These are phyloP conservation scores for Brassicogethes aeneus DNA, from an alignment of 2,888 invertebrate genomes.

Conservation along the genomic window DNA sequence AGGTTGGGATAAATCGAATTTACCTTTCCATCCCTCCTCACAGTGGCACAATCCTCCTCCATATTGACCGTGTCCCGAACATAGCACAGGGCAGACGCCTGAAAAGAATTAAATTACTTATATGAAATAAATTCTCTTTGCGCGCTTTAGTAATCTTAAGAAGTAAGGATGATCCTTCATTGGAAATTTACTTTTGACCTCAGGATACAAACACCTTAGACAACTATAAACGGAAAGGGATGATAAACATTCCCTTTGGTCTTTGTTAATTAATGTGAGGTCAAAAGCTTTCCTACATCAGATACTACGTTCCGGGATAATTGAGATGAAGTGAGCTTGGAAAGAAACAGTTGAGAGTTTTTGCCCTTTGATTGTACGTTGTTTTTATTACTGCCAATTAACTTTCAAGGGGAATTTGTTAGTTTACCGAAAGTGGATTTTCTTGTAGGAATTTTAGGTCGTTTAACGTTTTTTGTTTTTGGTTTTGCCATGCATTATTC, in stretches of 20 bases:
- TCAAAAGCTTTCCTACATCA: not conserved
- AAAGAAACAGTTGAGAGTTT: not conserved
- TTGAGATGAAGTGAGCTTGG: not conserved
- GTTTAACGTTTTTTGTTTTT: not conserved
- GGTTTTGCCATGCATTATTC: too few relatives aligned
- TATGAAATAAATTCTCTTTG: too few relatives aligned
- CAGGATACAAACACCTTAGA: too few relatives aligned
- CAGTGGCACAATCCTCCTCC: conserved; percentile 91
- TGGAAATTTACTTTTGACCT: too few relatives aligned
- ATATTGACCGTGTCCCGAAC: conserved; percentile 92
- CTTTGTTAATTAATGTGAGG: not conserved
- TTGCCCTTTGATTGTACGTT: too few relatives aligned
- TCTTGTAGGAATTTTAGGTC: not conserved
- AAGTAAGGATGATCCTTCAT: too few relatives aligned
- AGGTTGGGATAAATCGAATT: too few relatives aligned
- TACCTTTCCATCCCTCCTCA: conserved; percentile 87
- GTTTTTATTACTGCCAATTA: not conserved
- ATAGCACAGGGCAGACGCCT: conserved; percentile 95
- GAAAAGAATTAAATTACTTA: too few relatives aligned
- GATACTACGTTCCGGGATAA: not conserved
- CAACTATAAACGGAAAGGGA: too few relatives aligned
- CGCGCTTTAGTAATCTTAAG: too few relatives aligned
- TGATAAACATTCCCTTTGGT: not conserved
- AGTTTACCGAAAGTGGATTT: not conserved
- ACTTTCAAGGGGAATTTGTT: not conserved